These are phyloP conservation scores for Hemicentrotus pulcherrimus DNA, from an alignment of 35 echinoderm and acorn worm genomes.

Conservation along the genomic window DNA sequence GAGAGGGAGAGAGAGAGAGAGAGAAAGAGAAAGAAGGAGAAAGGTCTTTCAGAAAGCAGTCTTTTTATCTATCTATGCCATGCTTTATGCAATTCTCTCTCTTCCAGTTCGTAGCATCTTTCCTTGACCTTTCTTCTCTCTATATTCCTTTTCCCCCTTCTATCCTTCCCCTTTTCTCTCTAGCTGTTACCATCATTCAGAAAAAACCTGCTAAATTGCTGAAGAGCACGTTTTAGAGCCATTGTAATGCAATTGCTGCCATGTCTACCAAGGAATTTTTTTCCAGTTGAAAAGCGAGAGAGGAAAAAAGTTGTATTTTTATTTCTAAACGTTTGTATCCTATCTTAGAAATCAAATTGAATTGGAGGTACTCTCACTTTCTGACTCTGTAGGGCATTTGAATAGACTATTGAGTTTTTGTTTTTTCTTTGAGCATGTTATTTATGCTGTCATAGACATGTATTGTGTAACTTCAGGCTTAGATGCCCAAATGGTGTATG, in stretches of 20 bases:
- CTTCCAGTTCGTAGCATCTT: neutral
- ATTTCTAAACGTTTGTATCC: neutral
- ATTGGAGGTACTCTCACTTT: neutral
- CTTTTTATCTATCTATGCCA: neutral
- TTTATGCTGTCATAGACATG: constrained; percentile 8
- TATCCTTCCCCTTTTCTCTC: neutral
- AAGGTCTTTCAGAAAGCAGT: neutral
- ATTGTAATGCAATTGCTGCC: neutral
- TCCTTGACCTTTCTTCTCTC: neutral
- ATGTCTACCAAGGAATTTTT: neutral
- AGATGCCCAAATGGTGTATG: constrained; percentile 8
- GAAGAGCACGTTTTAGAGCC: neutral
- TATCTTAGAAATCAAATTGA: neutral
- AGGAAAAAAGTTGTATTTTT: neutral
- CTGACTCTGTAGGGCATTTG: neutral
- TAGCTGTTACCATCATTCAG: neutral
- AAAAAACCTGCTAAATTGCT: neutral
- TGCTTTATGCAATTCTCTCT: neutral
- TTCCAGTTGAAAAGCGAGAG: neutral
- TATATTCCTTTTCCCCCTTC: neutral
- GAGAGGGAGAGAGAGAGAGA: neutral
- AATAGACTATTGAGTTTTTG: neutral
- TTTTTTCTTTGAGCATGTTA: neutral
- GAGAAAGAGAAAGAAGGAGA: neutral
- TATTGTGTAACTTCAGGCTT: neutral